These are phyloP conservation scores for Chaetodon trifascialis DNA, from an alignment of 2,113 vertebrate species.

Conservation along the genomic window DNA sequence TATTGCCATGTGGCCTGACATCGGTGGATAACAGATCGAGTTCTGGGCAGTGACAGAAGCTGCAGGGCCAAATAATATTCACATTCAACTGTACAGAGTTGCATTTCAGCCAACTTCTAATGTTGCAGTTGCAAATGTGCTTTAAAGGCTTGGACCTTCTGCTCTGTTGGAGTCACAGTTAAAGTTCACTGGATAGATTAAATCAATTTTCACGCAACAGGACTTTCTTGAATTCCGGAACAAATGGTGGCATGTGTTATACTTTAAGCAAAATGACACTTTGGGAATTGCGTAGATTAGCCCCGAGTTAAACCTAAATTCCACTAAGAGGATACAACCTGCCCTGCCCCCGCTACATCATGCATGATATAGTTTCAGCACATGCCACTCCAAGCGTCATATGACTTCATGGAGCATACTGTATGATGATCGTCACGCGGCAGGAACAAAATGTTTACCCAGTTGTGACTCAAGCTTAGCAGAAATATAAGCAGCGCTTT, in stretches of 20 bases:
- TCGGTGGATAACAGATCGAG: conserved; percentile 28
- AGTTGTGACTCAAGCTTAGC: conserved; percentile 50
- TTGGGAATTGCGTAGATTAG: background rate
- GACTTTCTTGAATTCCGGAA: conserved; percentile 5
- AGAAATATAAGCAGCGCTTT: conserved; percentile 64
- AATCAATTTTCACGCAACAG: background rate
- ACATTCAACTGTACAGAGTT: conserved; percentile 29
- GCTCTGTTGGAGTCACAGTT: conserved; percentile 13
- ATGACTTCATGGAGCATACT: conserved; percentile 2
- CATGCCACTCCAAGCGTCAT: background rate
- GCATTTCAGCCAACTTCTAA: conserved; percentile 31
- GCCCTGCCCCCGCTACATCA: background rate
- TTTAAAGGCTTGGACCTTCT: conserved; percentile 19
- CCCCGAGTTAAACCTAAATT: background rate
- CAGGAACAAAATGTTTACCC: conserved; percentile 62
- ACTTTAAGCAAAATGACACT: conserved; percentile 6
- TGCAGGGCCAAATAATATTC: conserved; percentile 53
- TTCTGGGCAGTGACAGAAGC: conserved; percentile 39
- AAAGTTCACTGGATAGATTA: conserved; percentile 10
- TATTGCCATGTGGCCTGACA: conserved; percentile 50
- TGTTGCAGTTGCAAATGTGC: background rate
- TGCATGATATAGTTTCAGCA: background rate
- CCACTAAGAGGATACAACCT: too few species aligned
- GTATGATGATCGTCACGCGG: conserved; percentile 42
- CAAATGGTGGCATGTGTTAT: conserved; percentile 5